These are phyloP conservation scores for Morpho deidamia DNA, from an alignment of 2,888 invertebrate genomes.

Conservation along the genomic window DNA sequence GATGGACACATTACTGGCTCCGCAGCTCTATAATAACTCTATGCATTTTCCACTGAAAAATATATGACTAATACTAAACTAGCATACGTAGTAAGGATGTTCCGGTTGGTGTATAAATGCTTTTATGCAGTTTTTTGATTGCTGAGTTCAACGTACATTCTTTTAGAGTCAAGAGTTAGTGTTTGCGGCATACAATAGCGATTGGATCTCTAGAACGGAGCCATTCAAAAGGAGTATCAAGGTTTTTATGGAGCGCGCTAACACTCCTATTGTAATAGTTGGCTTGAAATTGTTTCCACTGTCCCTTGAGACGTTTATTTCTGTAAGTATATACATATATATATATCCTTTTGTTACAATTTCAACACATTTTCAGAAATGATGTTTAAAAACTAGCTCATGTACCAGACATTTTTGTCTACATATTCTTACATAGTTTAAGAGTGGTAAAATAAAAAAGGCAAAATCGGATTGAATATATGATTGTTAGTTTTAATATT, in stretches of 20 bases:
- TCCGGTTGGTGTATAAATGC: neutral
- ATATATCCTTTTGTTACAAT: too few relatives aligned
- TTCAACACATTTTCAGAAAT: too few relatives aligned
- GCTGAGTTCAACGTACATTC: constrained; percentile 16
- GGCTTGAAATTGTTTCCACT: constrained; percentile 52
- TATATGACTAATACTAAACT: too few relatives aligned
- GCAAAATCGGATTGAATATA: too few relatives aligned
- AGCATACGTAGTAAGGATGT: neutral
- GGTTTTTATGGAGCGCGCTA: constrained; percentile 44
- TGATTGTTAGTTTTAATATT: too few relatives aligned
- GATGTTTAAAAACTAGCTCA: too few relatives aligned
- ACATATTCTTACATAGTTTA: too few relatives aligned
- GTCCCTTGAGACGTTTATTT: constrained; percentile 46
- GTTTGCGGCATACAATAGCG: constrained; percentile 47
- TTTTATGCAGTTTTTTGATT: neutral
- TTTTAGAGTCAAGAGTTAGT: constrained; percentile 46
- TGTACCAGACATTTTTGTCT: too few relatives aligned
- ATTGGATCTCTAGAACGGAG: constrained; percentile 49
- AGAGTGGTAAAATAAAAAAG: too few relatives aligned
- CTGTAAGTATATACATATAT: constrained; percentile 35
- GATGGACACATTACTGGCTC: too few relatives aligned
- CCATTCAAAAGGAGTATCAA: constrained; percentile 43
- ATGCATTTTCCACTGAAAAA: too few relatives aligned
- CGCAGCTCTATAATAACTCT: too few relatives aligned
- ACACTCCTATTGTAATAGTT: constrained; percentile 39